These are phyloP conservation scores for Peromyscus attwateri DNA, from an alignment of 2,797 vertebrate species.

Conservation along the genomic window DNA sequence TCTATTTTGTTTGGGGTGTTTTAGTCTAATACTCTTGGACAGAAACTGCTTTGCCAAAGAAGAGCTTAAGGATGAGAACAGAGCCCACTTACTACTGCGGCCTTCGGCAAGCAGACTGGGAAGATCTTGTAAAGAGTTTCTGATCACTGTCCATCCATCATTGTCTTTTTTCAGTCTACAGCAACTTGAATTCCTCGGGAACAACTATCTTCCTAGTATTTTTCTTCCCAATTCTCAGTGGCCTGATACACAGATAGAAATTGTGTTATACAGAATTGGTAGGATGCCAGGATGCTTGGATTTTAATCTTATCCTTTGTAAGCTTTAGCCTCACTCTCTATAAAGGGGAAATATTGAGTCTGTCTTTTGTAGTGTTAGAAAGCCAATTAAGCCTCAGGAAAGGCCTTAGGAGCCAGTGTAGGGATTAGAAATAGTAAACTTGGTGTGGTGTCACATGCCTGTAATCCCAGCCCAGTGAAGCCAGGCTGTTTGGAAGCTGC, in stretches of 20 bases:
- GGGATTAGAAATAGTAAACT: slow-evolving; percentile 15
- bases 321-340: slow-evolving; percentile 57
- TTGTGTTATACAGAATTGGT: slow-evolving; percentile 17
- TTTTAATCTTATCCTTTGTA: slow-evolving; percentile 48
- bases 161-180: background rate
- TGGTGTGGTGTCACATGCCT: background rate
- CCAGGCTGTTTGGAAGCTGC: background rate
- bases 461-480: background rate
- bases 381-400: slow-evolving; percentile 50
- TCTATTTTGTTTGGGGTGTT: slow-evolving; percentile 47
- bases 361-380: slow-evolving; percentile 46
- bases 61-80: background rate
- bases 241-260: slow-evolving; percentile 7
- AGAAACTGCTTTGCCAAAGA: slow-evolving; percentile 40
- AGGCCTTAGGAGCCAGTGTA: slow-evolving; percentile 21
- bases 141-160: background rate
- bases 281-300: background rate
- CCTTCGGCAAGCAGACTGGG: background rate
- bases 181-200: background rate
- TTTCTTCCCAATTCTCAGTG: slow-evolving; percentile 23
- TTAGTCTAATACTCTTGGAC: slow-evolving; percentile 21
- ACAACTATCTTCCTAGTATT: background rate
- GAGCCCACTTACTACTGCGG: background rate
- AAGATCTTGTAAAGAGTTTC: background rate
- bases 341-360: slow-evolving; percentile 47